Conservation (phyloP, 2,888 invertebrate species). For the Acrobasis repandana region DNA sequence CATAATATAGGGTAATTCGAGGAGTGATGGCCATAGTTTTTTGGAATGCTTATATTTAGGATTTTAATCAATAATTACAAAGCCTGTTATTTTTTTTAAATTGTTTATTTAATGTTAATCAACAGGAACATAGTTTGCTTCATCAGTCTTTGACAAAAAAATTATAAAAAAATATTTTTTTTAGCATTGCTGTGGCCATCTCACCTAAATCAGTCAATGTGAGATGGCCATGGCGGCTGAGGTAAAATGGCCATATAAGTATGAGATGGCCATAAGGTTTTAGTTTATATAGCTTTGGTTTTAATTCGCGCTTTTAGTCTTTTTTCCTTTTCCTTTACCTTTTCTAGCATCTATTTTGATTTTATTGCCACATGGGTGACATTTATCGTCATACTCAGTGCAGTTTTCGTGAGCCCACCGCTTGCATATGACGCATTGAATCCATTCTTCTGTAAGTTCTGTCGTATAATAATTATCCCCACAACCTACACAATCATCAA, state of each 20-base stretch:
- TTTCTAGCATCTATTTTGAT: neutral
- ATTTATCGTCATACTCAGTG: slow-evolving; percentile 4
- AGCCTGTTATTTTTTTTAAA: neutral
- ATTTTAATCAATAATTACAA: neutral
- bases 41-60: neutral
- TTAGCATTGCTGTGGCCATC: neutral
- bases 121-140: neutral
- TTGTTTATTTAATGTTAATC: neutral
- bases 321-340: neutral
- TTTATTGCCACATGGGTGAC: slow-evolving; percentile 20
- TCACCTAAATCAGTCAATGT: neutral
- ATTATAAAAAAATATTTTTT: neutral
- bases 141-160: neutral
- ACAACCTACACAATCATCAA: neutral
- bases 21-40: slow-evolving; percentile 2
- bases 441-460: neutral
- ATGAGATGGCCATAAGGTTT: neutral
- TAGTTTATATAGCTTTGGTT: no score
- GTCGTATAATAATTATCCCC: neutral
- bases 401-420: neutral
- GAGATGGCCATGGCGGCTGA: neutral
- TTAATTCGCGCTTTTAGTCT: no score
- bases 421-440: neutral
- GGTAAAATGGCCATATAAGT: no score
- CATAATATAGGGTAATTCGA: slow-evolving; percentile 2